Evolutionary conservation across 1,140 invertebrate species (phyloP).

Genomic region (Temnothorax longispinosus): DNA sequence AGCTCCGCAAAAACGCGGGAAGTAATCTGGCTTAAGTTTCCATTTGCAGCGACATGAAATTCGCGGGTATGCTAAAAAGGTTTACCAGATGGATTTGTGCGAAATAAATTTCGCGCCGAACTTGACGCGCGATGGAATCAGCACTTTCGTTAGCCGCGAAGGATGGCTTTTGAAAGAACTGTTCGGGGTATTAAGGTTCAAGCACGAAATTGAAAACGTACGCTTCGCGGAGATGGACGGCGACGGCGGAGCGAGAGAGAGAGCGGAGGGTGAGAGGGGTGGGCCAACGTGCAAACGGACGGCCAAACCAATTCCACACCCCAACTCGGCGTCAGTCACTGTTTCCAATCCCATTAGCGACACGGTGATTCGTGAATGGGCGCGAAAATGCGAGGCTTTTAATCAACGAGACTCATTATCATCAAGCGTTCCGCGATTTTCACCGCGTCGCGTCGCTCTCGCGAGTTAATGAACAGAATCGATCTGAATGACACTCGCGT

Average conservation of each 20-base stretch:
- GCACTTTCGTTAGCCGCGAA: slow-evolving; percentile 65
- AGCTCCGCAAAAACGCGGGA: slow-evolving; percentile 26
- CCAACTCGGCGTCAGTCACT: slow-evolving; percentile 71
- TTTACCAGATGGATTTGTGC: slow-evolving; percentile 57
- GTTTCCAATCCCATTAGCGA: slow-evolving; percentile 79
- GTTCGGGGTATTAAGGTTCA: slow-evolving; percentile 69
- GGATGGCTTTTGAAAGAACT: slow-evolving; percentile 67
- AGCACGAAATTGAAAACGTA: slow-evolving; percentile 72
- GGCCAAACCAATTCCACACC: slow-evolving; percentile 73
- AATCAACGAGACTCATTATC: slow-evolving; percentile 79
- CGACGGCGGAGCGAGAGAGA: not conserved
- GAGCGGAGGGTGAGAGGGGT: not conserved
- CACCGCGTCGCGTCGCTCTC: slow-evolving; percentile 58
- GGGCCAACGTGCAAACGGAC: slow-evolving; percentile 60
- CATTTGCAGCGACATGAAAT: slow-evolving; percentile 58
- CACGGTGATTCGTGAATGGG: slow-evolving; percentile 71
- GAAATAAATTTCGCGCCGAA: slow-evolving; percentile 64
- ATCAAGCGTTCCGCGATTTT: slow-evolving; percentile 61
- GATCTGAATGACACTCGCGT: slow-evolving; percentile 47
- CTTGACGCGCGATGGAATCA: slow-evolving; percentile 45
- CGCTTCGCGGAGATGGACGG: slow-evolving; percentile 22
- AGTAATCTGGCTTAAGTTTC: slow-evolving; percentile 60
- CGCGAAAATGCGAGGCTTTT: slow-evolving; percentile 77
- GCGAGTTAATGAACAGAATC: slow-evolving; percentile 59
- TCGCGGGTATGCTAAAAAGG: slow-evolving; percentile 58